Conservation (phyloP, 2,797 vertebrate genomes). For the Sus cebifrons region DNA sequence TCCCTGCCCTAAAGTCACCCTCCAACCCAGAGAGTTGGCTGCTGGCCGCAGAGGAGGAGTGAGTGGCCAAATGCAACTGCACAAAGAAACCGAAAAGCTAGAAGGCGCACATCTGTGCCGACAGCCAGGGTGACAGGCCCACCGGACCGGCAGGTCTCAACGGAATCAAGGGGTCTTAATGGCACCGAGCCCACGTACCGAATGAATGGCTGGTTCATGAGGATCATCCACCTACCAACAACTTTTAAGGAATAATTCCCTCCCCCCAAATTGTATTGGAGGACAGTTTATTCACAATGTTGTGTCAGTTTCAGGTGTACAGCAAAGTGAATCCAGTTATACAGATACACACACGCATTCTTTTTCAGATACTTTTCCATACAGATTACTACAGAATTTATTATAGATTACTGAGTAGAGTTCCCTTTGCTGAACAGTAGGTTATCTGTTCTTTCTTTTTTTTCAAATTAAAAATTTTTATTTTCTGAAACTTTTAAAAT, state of each 20-base stretch:
- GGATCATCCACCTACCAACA: not conserved
- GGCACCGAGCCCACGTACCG: not conserved
- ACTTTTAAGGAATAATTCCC: not conserved
- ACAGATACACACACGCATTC: no score
- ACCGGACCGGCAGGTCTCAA: not conserved
- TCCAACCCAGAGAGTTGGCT: not conserved
- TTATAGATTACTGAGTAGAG: no score
- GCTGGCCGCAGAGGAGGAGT: not conserved
- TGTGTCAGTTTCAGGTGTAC: no score
- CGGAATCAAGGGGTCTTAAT: not conserved
- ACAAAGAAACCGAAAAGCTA: not conserved
- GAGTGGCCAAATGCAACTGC: not conserved
- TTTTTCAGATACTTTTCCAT: no score
- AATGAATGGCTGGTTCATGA: not conserved
- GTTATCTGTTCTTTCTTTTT: no score
- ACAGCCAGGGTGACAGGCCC: not conserved
- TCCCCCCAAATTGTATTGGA: no score
- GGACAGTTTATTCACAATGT: no score
- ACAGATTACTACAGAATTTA: no score
- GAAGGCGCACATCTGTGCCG: not conserved
- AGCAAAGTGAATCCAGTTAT: no score
- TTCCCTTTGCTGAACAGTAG: no score
- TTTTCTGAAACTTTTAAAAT: no score
- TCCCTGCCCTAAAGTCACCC: not conserved
- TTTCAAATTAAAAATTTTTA: no score